These are phyloP conservation scores for Odontocolon sp. DNA, from an alignment of 2,888 invertebrate species.

Conservation along the genomic window DNA sequence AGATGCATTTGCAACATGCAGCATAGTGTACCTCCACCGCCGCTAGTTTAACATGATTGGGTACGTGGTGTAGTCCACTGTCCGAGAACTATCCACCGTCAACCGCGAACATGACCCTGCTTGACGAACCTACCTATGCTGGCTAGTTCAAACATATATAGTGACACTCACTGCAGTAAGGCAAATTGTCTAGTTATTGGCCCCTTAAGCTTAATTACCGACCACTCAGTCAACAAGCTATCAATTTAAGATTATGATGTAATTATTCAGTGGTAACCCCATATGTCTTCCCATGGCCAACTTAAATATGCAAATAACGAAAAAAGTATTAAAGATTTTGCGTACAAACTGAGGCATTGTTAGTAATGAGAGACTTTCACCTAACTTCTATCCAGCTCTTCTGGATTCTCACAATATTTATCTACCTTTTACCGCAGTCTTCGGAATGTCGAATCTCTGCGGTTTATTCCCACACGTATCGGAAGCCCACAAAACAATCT, in stretches of 20 bases:
- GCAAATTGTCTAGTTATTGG: too few species aligned
- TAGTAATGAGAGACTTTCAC: too few species aligned
- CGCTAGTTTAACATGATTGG: constrained; percentile 58
- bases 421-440: too few species aligned
- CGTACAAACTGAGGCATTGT: too few species aligned
- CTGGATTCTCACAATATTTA: constrained; percentile 5
- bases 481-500: background rate
- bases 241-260: too few species aligned
- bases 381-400: background rate
- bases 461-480: constrained; percentile 17
- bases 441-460: background rate
- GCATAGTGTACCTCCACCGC: constrained; percentile 31
- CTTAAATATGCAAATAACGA: too few species aligned
- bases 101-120: constrained; percentile 60
- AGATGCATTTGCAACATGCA: constrained; percentile 37
- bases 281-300: too few species aligned
- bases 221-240: too few species aligned
- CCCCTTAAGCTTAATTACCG: too few species aligned
- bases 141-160: background rate
- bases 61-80: constrained; percentile 50
- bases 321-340: too few species aligned
- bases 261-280: too few species aligned
- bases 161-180: background rate
- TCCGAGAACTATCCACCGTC: constrained; percentile 55
- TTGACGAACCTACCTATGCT: constrained; percentile 48